A percentile compares a stretch with the other conserved stretches of the same genome.
Evolutionary conservation across 2,888 invertebrate genomes (phyloP).

Genomic region (Chelonus formosanus): DNA sequence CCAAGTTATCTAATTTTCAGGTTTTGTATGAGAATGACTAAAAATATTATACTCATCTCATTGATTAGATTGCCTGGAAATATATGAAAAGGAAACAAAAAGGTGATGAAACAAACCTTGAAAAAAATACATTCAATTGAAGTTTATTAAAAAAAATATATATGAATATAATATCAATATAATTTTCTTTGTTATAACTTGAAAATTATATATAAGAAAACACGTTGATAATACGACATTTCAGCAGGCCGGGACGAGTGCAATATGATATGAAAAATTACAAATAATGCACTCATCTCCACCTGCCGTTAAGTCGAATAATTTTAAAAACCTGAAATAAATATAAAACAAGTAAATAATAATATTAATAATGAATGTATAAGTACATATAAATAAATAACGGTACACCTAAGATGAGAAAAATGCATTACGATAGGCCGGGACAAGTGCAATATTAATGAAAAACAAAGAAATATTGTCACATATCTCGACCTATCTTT

Average conservation of each 20-base stretch:
- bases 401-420: slow-evolving; percentile 34
- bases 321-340: not conserved
- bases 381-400: too few relatives aligned
- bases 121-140: too few relatives aligned
- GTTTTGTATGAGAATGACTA: slow-evolving; percentile 2
- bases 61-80: not conserved
- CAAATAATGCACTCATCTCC: slow-evolving; percentile 64
- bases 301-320: slow-evolving; percentile 54
- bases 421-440: slow-evolving; percentile 65
- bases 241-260: slow-evolving; percentile 67
- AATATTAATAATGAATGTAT: not conserved
- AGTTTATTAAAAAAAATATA: too few relatives aligned
- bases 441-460: slow-evolving; percentile 67
- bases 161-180: too few relatives aligned
- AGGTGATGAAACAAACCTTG: too few relatives aligned
- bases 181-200: too few relatives aligned
- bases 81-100: too few relatives aligned
- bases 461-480: slow-evolving; percentile 61
- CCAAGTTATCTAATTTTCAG: not conserved
- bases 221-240: slow-evolving; percentile 47
- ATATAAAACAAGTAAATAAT: not conserved
- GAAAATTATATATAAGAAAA: slow-evolving; percentile 3
- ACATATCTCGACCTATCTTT: slow-evolving; percentile 65
- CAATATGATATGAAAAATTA: slow-evolving; percentile 60
- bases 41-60: slow-evolving; percentile 6